These are phyloP conservation scores for Pycnonotus jocosus DNA, from an alignment of 2,113 vertebrate genomes.

Conservation along the genomic window DNA sequence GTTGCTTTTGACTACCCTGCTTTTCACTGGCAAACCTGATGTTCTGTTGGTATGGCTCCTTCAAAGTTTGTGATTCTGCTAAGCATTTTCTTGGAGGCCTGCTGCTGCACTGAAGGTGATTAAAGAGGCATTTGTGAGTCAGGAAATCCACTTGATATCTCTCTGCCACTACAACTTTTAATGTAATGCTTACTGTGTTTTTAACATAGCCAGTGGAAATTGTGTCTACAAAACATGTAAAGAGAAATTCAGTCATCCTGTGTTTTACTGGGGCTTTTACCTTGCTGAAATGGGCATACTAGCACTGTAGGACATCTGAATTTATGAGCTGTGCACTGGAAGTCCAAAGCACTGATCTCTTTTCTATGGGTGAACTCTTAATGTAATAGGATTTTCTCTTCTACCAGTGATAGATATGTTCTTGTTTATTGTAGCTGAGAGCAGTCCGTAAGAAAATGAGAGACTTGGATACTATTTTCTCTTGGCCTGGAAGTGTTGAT, in stretches of 20 bases:
- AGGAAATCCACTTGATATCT: background rate
- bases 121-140: constrained; percentile 8
- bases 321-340: background rate
- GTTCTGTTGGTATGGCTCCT: background rate
- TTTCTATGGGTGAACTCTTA: background rate
- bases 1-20: background rate
- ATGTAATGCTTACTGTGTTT: background rate
- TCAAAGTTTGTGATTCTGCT: background rate
- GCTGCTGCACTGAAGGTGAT: background rate
- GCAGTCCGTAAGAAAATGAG: background rate
- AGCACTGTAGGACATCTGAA: background rate
- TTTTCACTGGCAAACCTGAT: background rate
- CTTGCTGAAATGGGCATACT: background rate
- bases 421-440: background rate
- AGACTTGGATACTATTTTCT: background rate
- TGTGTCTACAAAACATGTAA: background rate
- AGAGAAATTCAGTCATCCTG: background rate
- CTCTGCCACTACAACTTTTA: background rate
- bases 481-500: background rate
- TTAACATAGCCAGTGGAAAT: background rate
- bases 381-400: background rate
- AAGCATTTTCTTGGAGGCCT: background rate
- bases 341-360: background rate
- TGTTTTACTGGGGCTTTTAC: background rate
- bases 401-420: background rate